Evolutionary conservation across 2,113 vertebrate genomes (phyloP).

Genomic region (Ptilonorhynchus violaceus): DNA sequence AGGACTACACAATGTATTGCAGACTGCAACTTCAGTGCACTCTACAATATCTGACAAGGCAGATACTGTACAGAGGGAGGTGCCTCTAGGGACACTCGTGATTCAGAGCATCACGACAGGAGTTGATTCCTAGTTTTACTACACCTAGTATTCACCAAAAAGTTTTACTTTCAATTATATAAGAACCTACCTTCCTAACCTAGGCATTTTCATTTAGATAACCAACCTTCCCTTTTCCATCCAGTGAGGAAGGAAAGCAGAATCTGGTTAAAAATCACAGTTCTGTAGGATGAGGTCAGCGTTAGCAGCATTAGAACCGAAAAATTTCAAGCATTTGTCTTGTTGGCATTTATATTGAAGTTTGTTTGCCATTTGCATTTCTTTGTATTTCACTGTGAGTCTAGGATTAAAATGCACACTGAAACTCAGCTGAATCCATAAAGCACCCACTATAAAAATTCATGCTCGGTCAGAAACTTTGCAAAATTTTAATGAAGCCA

Average conservation of each 20-base stretch:
- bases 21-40: neutral
- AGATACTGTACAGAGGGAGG: neutral
- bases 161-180: neutral
- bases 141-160: neutral
- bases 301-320: neutral
- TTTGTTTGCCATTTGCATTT: conserved; percentile 57
- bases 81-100: fast-evolving
- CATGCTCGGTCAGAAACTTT: conserved; percentile 49
- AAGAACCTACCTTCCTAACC: neutral
- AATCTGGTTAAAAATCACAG: neutral
- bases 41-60: neutral
- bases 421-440: conserved; percentile 48
- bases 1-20: too few species aligned
- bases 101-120: neutral
- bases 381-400: conserved; percentile 52
- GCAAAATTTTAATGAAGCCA: conserved; percentile 56
- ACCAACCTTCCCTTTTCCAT: neutral
- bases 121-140: neutral
- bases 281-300: conserved; percentile 9
- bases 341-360: conserved; percentile 43
- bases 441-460: conserved; percentile 57
- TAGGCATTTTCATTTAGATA: neutral
- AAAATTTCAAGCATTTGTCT: conserved; percentile 47
- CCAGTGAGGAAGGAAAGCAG: neutral
- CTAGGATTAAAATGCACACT: conserved; percentile 35